Percentiles rank a stretch among this genome's conserved stretches.
Evolutionary conservation across 92 coral and sea anemone species (phyloP).

Genomic region (Umimayanthus chanpuru): DNA sequence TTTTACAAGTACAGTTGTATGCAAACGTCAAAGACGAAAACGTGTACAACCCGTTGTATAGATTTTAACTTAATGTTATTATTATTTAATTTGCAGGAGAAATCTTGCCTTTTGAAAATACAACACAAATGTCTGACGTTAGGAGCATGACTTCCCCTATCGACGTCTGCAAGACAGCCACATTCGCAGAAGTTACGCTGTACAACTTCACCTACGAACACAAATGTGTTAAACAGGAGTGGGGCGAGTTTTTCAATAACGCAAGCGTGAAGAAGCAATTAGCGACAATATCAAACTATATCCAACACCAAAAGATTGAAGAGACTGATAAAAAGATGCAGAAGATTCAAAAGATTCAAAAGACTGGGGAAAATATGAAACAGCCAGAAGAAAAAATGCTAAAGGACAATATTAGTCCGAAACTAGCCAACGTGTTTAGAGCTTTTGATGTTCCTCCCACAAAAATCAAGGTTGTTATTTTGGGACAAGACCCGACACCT

Average conservation of each 20-base stretch:
- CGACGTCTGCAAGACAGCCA: too few species aligned
- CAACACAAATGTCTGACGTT: too few species aligned
- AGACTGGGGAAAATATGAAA: too few species aligned
- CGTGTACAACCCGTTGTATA: too few species aligned
- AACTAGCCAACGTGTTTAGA: neutral
- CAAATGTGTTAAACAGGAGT: neutral
- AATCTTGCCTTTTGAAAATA: too few species aligned
- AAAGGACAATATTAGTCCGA: neutral
- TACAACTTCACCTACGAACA: neutral
- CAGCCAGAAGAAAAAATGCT: neutral
- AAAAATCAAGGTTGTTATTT: neutral
- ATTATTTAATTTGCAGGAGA: too few species aligned
- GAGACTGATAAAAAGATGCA: too few species aligned
- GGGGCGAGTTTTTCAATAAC: neutral
- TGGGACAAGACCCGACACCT: conserved; percentile 51
- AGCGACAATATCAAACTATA: neutral
- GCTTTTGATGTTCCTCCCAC: neutral
- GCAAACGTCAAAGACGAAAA: too few species aligned
- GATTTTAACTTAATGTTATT: too few species aligned
- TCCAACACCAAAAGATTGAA: neutral
- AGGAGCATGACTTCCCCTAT: too few species aligned
- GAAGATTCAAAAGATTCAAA: too few species aligned
- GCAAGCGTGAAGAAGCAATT: neutral
- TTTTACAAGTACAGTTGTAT: too few species aligned
- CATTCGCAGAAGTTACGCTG: neutral